Evolutionary conservation across 2,113 vertebrate genomes (phyloP).

Genomic region (Cygnus atratus): DNA sequence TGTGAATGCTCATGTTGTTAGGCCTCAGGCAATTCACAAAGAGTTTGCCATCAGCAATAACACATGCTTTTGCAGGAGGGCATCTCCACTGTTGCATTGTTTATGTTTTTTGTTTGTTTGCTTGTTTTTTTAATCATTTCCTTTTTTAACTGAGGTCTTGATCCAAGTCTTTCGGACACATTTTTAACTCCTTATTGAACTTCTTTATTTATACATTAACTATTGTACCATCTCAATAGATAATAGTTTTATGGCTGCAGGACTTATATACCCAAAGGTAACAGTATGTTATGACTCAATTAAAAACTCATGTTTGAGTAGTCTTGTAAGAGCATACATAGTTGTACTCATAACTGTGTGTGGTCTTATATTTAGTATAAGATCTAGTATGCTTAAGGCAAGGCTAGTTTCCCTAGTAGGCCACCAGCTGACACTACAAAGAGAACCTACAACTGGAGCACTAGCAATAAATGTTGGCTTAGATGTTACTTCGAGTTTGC

Average conservation of each 20-base stretch:
- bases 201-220: neutral
- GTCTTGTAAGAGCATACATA: neutral
- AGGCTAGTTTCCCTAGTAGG: neutral
- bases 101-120: neutral
- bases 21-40: neutral
- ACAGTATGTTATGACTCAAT: neutral
- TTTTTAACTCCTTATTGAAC: neutral
- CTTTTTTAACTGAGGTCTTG: neutral
- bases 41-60: neutral
- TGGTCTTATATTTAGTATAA: neutral
- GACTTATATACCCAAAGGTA: neutral
- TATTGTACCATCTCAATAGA: neutral
- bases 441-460: neutral
- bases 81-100: neutral
- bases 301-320: neutral
- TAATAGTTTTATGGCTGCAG: neutral
- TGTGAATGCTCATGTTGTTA: rapidly evolving
- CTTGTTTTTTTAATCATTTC: neutral
- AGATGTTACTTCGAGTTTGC: neutral
- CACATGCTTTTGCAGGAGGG: neutral
- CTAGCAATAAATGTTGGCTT: neutral
- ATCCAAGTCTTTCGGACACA: neutral
- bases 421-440: neutral
- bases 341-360: neutral
- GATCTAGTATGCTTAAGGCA: neutral